These are phyloP conservation scores for Delia radicum DNA, from an alignment of 1,140 invertebrate species.

Conservation along the genomic window DNA sequence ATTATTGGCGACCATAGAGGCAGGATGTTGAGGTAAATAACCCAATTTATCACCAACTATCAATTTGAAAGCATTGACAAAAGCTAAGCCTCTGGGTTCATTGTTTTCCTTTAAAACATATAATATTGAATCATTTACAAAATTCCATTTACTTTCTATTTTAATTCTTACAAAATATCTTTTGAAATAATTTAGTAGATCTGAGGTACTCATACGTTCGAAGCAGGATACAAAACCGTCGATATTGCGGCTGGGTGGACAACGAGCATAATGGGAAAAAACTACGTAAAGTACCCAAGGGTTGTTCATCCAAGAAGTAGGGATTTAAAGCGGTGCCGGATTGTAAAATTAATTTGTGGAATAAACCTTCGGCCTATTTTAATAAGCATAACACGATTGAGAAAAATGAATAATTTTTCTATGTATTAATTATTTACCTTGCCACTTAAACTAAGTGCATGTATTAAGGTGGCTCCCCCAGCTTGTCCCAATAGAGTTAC, in stretches of 20 bases:
- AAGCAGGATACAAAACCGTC: conserved; percentile 38
- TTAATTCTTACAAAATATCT: conserved; percentile 33
- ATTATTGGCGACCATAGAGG: conserved; percentile 35
- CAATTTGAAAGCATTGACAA: conserved; percentile 46
- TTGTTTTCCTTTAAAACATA: conserved; percentile 36
- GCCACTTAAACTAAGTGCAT: conserved; percentile 56
- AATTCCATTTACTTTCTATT: too few relatives aligned
- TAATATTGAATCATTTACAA: too few relatives aligned
- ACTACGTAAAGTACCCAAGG: conserved; percentile 35
- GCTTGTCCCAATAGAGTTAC: conserved; percentile 65
- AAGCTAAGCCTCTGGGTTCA: conserved; percentile 36
- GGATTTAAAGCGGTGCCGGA: conserved; percentile 53
- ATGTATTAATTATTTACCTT: background rate
- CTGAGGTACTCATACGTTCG: conserved; percentile 35
- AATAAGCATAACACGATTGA: too few relatives aligned
- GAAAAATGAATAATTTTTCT: background rate
- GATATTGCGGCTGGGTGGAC: conserved; percentile 28
- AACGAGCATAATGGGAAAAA: conserved; percentile 42
- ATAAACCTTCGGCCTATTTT: conserved; percentile 36
- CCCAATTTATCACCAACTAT: conserved; percentile 46
- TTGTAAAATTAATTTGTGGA: conserved; percentile 48
- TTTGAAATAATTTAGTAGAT: conserved; percentile 38
- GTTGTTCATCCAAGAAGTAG: conserved; percentile 44
- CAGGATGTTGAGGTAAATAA: conserved; percentile 40
- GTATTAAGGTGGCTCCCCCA: conserved; percentile 59